Base-by-base conservation (phyloP, 2,797 vertebrate species). In the Epinephelus coioides region DNA sequence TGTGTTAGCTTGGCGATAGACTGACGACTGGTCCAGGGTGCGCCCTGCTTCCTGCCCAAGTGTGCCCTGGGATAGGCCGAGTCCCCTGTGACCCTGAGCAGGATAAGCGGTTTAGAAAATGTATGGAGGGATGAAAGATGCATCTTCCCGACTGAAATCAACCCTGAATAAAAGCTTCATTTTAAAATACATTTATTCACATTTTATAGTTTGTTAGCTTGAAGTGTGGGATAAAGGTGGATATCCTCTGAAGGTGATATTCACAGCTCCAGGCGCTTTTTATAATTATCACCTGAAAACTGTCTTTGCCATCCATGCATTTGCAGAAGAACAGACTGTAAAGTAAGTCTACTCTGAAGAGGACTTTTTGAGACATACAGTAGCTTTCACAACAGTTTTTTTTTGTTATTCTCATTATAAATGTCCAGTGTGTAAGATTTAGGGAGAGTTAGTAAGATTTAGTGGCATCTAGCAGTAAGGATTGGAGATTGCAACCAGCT, bases 261-360 rank as follows among this genome's bases (percentile, higher is more conserved):
- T 89, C 67, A 80, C 84, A 89, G 79, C 81, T 87, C 63, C 56
- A 72, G 59, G 57, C 30, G 59, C 27, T 53, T 74, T 82, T 64
- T 88, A 66, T 69, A 82, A 87, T 92, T 83, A 90, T 83, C 50
- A 81, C 78, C 78, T 76, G 73, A 88, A 61, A 88, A 65, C 66
- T 72, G 60, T 78, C 78, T 62, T 23, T 66, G 49, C n/a, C 38
- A 43, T 49, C 43, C 9, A 67, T 65, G 69, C 34, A 38, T 78
- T 59, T 80, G 15, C 17, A 56, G 51, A 38, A 54, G n/a, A 83
- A 55, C 55, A 6, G 4, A 46, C 50, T 62, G 51, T 7, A 34
- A 79, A 60, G 76, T 18, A 80, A 68, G 44, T 75, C 51, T 19
- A 25, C 30, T 73, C 27, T 50, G 18, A 61, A 13, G 27, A 64